phyloP scores from a whole-genome alignment of 1,140 invertebrate genomes.

The Brachionus angularis region DNA sequence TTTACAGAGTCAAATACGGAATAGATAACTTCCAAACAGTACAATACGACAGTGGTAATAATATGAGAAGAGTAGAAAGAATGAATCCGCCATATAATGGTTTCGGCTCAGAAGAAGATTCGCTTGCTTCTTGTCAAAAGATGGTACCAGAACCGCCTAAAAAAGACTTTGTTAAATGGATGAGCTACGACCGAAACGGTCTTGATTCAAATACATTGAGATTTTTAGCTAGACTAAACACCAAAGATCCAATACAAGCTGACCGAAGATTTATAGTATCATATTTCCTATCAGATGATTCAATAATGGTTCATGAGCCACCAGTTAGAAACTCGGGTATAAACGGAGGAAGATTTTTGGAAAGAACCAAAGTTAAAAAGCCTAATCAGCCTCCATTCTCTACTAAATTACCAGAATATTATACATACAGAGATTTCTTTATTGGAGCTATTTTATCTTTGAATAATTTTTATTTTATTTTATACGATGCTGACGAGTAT shows the following conservation, averaged over 20 bases:
- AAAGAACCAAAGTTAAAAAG: conserved; percentile 66
- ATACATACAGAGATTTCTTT: conserved; percentile 72
- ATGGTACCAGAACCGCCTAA: conserved; percentile 56
- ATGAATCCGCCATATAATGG: conserved; percentile 58
- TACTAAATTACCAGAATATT: conserved; percentile 66
- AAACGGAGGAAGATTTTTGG: conserved; percentile 67
- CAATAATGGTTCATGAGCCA: conserved; percentile 72
- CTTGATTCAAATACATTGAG: conserved; percentile 72
- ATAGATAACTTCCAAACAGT: conserved; percentile 40
- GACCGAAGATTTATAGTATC: conserved; percentile 73
- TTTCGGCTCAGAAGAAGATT: conserved; percentile 59
- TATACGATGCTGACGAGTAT: conserved; percentile 78
- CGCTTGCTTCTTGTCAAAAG: conserved; percentile 55
- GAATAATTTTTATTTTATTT: conserved; percentile 70
- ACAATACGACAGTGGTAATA: conserved; percentile 3
- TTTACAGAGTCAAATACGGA: conserved; percentile 60
- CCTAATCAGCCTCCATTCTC: conserved; percentile 65
- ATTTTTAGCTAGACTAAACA: conserved; percentile 71
- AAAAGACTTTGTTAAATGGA: conserved; percentile 58
- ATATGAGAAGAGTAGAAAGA: conserved; percentile 29
- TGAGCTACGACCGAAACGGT: conserved; percentile 63
- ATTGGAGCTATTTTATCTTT: conserved; percentile 71
- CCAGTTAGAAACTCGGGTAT: conserved; percentile 71
- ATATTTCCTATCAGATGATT: conserved; percentile 76
- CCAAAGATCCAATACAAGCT: conserved; percentile 66